Conservation (phyloP, 2,888 invertebrate genomes). For the Prenolepis imparis region DNA sequence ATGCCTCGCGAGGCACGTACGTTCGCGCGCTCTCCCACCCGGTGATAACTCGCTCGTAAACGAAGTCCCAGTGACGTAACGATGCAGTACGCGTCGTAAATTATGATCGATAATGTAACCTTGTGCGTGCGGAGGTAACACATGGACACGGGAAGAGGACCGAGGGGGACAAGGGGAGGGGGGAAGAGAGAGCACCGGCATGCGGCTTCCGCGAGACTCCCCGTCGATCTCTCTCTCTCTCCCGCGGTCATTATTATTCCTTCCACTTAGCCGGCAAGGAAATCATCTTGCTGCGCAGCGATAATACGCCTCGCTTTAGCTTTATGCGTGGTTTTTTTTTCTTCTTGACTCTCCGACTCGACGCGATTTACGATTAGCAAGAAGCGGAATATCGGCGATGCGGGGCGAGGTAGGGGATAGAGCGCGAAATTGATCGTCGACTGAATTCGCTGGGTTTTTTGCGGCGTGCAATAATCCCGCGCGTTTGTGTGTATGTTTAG, state of each 20-base stretch:
- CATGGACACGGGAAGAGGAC: slow-evolving; percentile 45
- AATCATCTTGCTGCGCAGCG: slow-evolving; percentile 46
- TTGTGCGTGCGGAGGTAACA: slow-evolving; percentile 72
- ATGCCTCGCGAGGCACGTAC: slow-evolving; percentile 52
- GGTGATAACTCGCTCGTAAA: slow-evolving; percentile 61
- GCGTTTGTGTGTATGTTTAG: neutral
- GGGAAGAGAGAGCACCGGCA: slow-evolving; percentile 7
- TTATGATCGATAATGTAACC: slow-evolving; percentile 84
- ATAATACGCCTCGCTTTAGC: slow-evolving; percentile 32
- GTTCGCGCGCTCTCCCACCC: slow-evolving; percentile 54
- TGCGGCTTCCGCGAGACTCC: slow-evolving; percentile 58
- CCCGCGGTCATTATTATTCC: slow-evolving; percentile 47
- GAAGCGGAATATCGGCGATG: slow-evolving; percentile 61
- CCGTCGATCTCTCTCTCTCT: slow-evolving; percentile 53
- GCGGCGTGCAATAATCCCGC: neutral
- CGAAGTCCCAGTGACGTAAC: slow-evolving; percentile 78
- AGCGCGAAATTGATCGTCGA: slow-evolving; percentile 39
- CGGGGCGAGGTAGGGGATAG: slow-evolving; percentile 19
- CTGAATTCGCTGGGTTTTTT: neutral
- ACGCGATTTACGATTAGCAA: slow-evolving; percentile 65
- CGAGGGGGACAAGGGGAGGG: too few relatives aligned
- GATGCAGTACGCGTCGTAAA: slow-evolving; percentile 79
- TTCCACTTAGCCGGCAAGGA: slow-evolving; percentile 49
- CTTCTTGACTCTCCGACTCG: neutral
- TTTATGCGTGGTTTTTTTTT: neutral